Evolutionary conservation across 1,140 invertebrate species (phyloP).

Genomic region (Grapholita molesta): DNA sequence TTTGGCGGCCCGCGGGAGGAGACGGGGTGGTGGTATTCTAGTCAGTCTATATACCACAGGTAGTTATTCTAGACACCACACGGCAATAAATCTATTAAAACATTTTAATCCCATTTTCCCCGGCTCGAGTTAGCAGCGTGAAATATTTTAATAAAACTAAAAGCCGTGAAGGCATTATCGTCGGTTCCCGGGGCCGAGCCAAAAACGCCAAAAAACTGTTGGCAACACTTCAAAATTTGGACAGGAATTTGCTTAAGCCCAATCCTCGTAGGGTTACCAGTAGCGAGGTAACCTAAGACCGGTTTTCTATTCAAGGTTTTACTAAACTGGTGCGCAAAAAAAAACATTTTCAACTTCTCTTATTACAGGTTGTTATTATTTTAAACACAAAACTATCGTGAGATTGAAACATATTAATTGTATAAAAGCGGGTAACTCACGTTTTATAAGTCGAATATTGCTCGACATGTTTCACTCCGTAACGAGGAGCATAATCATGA

Average conservation of each 20-base stretch:
- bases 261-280: neutral
- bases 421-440: too few relatives aligned
- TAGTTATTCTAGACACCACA: neutral
- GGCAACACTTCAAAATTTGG: neutral
- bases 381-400: too few relatives aligned
- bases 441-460: too few relatives aligned
- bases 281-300: too few relatives aligned
- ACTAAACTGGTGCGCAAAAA: too few relatives aligned
- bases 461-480: too few relatives aligned
- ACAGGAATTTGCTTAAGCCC: neutral
- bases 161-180: neutral
- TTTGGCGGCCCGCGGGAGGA: too few relatives aligned
- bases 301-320: too few relatives aligned
- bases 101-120: neutral
- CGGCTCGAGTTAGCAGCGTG: neutral
- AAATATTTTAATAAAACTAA: neutral
- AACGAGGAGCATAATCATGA: too few relatives aligned
- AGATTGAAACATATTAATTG: too few relatives aligned
- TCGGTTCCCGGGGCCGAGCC: neutral
- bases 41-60: neutral
- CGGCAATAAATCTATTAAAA: neutral
- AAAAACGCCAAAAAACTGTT: neutral
- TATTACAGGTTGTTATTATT: too few relatives aligned
- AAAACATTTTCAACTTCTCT: too few relatives aligned
- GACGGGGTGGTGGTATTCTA: neutral